These are phyloP conservation scores for Anneissia japonica DNA, from an alignment of 35 echinoderm and acorn worm genomes.

Conservation along the genomic window DNA sequence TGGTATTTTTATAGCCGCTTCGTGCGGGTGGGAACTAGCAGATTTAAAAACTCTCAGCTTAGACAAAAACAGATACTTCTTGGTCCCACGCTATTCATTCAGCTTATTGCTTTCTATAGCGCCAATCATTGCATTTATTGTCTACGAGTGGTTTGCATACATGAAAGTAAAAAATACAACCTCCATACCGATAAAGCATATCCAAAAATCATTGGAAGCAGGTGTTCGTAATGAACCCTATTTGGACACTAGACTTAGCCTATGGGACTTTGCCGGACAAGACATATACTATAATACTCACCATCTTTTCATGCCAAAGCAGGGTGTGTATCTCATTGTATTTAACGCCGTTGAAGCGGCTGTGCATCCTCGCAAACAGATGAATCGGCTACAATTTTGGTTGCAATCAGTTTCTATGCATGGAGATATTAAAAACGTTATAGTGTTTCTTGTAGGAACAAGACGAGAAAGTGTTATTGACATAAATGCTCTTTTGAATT, in stretches of 20 bases:
- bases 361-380: not conserved
- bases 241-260: not conserved
- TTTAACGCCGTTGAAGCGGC: not conserved
- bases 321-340: not conserved
- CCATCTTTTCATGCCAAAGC: not conserved
- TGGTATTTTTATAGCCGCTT: not conserved
- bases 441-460: slow-evolving; percentile 9
- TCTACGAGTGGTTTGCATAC: not conserved
- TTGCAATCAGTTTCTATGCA: not conserved
- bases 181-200: not conserved
- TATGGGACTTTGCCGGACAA: slow-evolving; percentile 17
- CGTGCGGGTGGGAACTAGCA: not conserved
- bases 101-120: not conserved
- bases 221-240: not conserved
- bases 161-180: not conserved
- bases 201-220: not conserved
- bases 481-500: not conserved
- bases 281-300: slow-evolving; percentile 13
- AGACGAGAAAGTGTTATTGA: not conserved
- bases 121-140: not conserved
- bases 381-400: slow-evolving; percentile 1
- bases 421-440: not conserved
- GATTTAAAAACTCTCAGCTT: not conserved
- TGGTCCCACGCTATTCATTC: not conserved
- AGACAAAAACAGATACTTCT: not conserved